phyloP scores from a whole-genome alignment of 2,113 vertebrate genomes.

The Silurus asotus region DNA sequence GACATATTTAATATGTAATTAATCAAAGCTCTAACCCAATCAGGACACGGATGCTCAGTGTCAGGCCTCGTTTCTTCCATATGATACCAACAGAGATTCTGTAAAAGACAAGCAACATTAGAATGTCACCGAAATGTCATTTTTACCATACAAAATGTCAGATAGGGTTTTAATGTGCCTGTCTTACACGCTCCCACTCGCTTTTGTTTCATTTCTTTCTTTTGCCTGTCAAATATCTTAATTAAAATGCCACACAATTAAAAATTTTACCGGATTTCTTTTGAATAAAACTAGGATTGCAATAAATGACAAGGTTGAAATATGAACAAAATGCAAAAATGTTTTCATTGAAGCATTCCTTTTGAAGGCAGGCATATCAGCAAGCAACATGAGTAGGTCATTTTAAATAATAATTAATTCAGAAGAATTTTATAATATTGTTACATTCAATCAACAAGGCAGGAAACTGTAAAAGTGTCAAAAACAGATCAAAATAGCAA shows the following conservation, averaged over 20 bases:
- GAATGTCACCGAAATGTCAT: slow-evolving; percentile 39
- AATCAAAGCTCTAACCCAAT: background rate
- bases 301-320: background rate
- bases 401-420: slow-evolving; percentile 12
- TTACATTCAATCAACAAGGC: too few relatives aligned
- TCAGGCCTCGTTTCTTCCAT: slow-evolving; percentile 3
- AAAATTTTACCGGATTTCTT: background rate
- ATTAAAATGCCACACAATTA: background rate
- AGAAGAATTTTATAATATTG: background rate
- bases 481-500: too few relatives aligned
- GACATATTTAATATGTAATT: background rate
- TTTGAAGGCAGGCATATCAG: background rate
- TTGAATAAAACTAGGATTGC: background rate
- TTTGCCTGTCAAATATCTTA: background rate
- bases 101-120: slow-evolving; percentile 20
- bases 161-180: background rate
- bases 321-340: background rate
- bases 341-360: background rate
- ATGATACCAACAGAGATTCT: background rate
- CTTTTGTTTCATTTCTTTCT: background rate
- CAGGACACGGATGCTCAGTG: background rate
- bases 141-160: slow-evolving; percentile 3
- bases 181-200: too few relatives aligned
- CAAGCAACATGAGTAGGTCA: background rate
- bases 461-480: too few relatives aligned